Percentiles rank a stretch among this genome's conserved stretches.
Evolutionary conservation across 1,140 invertebrate species (phyloP).

Genomic region (Pogonus chalceus): DNA sequence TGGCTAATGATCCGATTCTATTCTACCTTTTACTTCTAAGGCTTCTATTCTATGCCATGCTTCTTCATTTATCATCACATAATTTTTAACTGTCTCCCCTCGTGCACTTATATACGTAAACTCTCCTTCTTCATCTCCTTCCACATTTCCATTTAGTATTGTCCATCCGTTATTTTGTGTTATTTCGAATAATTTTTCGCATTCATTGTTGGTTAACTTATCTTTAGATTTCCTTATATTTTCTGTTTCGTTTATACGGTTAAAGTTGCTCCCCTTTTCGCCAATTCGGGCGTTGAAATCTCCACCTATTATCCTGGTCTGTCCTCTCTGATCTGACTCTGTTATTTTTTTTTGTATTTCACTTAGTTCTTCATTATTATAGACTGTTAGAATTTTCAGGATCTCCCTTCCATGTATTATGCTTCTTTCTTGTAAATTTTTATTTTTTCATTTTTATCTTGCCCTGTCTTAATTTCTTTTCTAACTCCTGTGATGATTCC

Average conservation of each 20-base stretch:
- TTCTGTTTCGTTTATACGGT: background rate
- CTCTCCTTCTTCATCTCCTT: background rate
- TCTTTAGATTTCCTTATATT: background rate
- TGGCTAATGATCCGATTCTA: background rate
- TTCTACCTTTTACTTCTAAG: background rate
- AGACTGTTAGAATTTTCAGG: background rate
- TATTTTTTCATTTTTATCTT: background rate
- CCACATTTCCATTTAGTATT: background rate
- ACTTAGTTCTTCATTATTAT: background rate
- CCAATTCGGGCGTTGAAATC: background rate
- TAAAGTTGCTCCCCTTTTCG: background rate
- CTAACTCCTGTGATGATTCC: conserved; percentile 4
- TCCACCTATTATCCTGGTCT: background rate
- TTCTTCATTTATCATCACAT: background rate
- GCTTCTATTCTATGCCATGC: background rate
- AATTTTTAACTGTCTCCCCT: background rate
- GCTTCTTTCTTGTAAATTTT: background rate
- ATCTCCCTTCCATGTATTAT: background rate
- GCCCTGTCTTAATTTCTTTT: background rate
- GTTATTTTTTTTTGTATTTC: background rate
- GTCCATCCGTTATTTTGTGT: background rate
- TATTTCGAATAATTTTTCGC: background rate
- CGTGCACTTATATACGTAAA: background rate
- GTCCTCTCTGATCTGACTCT: background rate
- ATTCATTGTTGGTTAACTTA: background rate